A percentile compares a stretch with the other conserved stretches of the same genome.
phyloP scores from a whole-genome alignment of 2,797 vertebrate genomes.

The Chanos chanos region DNA sequence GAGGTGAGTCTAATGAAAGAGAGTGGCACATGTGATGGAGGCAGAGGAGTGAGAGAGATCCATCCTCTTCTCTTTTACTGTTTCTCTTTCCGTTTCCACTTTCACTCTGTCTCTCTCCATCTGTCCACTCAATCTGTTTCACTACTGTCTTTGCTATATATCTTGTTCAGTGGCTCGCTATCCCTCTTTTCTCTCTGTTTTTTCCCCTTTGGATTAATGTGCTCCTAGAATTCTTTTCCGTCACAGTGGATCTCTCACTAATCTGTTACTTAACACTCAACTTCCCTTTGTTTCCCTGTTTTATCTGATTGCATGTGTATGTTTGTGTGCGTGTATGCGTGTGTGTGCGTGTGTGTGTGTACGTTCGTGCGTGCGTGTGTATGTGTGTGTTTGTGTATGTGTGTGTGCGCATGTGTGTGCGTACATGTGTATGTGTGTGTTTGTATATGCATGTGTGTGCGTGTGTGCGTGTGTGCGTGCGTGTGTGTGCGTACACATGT shows the following conservation, averaged over 20 bases:
- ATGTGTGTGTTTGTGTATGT: too few species aligned
- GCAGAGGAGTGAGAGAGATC: neutral
- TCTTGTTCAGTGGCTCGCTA: neutral
- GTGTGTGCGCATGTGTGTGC: neutral
- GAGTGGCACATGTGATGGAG: neutral
- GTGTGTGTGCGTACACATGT: neutral
- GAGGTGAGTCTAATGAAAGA: conserved; percentile 71
- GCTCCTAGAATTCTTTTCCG: too few species aligned
- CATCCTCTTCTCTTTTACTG: neutral
- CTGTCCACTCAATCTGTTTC: neutral
- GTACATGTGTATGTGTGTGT: conserved; percentile 29
- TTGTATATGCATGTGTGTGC: conserved; percentile 56
- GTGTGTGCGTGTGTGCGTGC: conserved; percentile 30
- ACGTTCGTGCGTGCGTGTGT: too few species aligned
- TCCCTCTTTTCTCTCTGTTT: too few species aligned
- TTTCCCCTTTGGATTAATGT: too few species aligned
- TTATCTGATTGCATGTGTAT: too few species aligned
- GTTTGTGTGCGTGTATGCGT: too few species aligned
- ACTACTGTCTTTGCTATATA: neutral
- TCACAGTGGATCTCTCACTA: too few species aligned
- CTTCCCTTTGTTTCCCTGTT: too few species aligned
- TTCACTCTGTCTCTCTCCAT: neutral
- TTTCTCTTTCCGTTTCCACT: neutral
- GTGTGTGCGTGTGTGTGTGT: too few species aligned
- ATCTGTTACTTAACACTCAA: too few species aligned